Conservation (phyloP, 2,113 vertebrate species). For the Ammospiza caudacuta region DNA sequence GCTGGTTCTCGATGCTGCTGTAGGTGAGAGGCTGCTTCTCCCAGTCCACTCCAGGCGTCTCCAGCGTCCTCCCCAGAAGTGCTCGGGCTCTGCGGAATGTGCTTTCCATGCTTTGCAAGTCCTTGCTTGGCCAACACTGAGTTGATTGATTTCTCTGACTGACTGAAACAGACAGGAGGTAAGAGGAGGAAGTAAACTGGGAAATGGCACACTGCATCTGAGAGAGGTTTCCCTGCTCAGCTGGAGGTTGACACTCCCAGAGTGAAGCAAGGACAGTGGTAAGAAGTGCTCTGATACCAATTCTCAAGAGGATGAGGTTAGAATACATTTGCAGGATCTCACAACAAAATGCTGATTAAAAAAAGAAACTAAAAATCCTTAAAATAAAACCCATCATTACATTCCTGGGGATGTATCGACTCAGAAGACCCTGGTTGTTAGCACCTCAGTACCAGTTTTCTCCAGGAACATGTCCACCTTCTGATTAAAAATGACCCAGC, state of each 20-base stretch:
- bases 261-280: slow-evolving; percentile 7
- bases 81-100: not conserved
- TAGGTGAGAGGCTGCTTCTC: slow-evolving; percentile 36
- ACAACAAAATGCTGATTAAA: slow-evolving; percentile 61
- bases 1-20: slow-evolving; percentile 13
- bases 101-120: not conserved
- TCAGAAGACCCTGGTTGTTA: slow-evolving; percentile 69
- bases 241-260: slow-evolving; percentile 32
- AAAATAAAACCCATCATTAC: slow-evolving; percentile 42
- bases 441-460: slow-evolving; percentile 43
- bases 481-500: slow-evolving; percentile 57
- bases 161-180: slow-evolving; percentile 49
- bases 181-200: slow-evolving; percentile 53
- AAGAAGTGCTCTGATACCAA: slow-evolving; percentile 56
- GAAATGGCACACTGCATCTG: slow-evolving; percentile 57
- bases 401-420: slow-evolving; percentile 57
- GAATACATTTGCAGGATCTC: slow-evolving; percentile 62
- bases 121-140: slow-evolving; percentile 41
- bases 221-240: slow-evolving; percentile 38
- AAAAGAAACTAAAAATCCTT: slow-evolving; percentile 45
- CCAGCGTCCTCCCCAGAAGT: not conserved
- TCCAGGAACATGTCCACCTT: slow-evolving; percentile 65
- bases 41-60: not conserved
- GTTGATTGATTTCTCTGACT: slow-evolving; percentile 36
- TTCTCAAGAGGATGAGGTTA: slow-evolving; percentile 54